Base-by-base conservation (phyloP, 2,888 invertebrate species). In the Dioctria rufipes region DNA sequence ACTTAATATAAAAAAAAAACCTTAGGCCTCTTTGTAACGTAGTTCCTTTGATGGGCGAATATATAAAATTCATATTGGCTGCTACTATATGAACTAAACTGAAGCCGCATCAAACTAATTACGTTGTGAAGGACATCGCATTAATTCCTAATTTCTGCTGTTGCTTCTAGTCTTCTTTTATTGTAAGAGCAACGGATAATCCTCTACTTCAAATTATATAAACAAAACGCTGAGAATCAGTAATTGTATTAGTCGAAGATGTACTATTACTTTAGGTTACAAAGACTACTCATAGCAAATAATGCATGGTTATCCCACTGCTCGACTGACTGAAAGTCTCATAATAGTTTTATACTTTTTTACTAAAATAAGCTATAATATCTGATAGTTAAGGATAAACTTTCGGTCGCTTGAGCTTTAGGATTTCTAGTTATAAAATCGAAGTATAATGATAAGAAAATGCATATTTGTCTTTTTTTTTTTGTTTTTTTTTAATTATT, bases 91-190 rank as follows among this genome's bases (percentile, higher is more conserved):
- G 40, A 49, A 49, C 25, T 11, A 11, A 37, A 63, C 46, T 63
- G 40, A 39, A 39, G 4, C 3, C 5, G 46, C 63, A 63, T 77
- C 63, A 77, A 77, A 77, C 37, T 77, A 77, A 77, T 77, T 77
- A 46, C 77, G 77, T 77, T 77, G 77, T 77, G 77, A 77, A 77
- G 63, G 49, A 37, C 61, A 49, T 54, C 43, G 40, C 77, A 58
- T 49, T 77, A 49, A 77, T 63, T 77, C 77, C 77, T 77, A 77
- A 77, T 63, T 77, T 86, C 85, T 81, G 85, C 86, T 86, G 87
- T 87, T 87, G 87, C 87, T 87, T 87, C 87, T 87, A 87, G 87
- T 87, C 87, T 88, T 87, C 87, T 85, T 83, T 84, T 83, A 85
- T 87, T 86, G 86, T 86, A 88, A 86, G 86, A 87, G 87, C 88